Evolutionary conservation across 2,888 invertebrate species (phyloP).

Genomic region (Brenthis ino): DNA sequence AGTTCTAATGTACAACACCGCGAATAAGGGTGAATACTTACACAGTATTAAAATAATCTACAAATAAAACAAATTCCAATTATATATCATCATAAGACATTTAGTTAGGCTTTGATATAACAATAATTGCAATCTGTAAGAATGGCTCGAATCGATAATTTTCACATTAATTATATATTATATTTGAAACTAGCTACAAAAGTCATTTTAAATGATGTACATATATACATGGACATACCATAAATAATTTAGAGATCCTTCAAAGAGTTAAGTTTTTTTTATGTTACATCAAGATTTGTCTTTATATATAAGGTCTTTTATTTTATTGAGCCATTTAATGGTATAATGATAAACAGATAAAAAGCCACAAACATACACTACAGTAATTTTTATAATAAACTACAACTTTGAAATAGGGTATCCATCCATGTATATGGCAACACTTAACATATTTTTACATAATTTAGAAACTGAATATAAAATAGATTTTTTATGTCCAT

Average conservation of each 20-base stretch:
- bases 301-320: too few relatives aligned
- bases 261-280: too few relatives aligned
- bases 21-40: slow-evolving; percentile 62
- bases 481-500: background rate
- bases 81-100: slow-evolving; percentile 73
- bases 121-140: slow-evolving; percentile 52
- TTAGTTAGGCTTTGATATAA: slow-evolving; percentile 70
- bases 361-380: too few relatives aligned
- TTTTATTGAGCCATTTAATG: too few relatives aligned
- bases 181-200: slow-evolving; percentile 20
- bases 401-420: too few relatives aligned
- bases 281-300: too few relatives aligned
- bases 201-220: slow-evolving; percentile 1
- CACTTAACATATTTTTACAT: background rate
- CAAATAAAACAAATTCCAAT: slow-evolving; percentile 60
- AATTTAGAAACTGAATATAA: background rate
- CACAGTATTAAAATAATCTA: slow-evolving; percentile 50
- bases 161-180: slow-evolving; percentile 39
- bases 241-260: too few relatives aligned
- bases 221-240: background rate
- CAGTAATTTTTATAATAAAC: too few relatives aligned
- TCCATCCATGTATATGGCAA: too few relatives aligned
- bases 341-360: too few relatives aligned
- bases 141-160: slow-evolving; percentile 72
- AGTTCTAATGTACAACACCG: slow-evolving; percentile 69